Evolutionary conservation across 2,888 invertebrate species (phyloP).

Genomic region (Lissonota sp.): DNA sequence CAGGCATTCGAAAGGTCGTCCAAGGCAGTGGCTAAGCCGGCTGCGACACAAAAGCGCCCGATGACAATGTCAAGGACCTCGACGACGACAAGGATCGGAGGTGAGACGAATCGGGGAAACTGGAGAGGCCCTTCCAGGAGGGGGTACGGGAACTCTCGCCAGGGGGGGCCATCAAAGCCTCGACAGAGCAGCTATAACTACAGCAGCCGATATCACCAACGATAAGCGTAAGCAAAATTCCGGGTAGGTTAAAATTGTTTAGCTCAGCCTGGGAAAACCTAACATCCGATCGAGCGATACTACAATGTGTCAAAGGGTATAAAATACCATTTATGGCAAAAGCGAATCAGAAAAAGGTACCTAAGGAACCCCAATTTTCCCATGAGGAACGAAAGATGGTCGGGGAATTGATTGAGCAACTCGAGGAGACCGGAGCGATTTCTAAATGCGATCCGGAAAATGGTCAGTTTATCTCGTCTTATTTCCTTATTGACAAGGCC

Average conservation of each 20-base stretch:
- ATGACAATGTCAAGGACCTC: not conserved
- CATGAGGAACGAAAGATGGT: not conserved
- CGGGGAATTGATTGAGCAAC: not conserved
- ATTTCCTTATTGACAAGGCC: not conserved
- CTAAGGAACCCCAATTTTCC: conserved; percentile 6
- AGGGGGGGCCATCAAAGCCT: conserved; percentile 22
- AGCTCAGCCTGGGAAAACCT: conserved; percentile 18
- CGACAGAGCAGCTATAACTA: conserved; percentile 6
- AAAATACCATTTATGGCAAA: conserved; percentile 24
- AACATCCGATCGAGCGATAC: conserved; percentile 12
- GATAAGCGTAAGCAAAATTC: conserved; percentile 31
- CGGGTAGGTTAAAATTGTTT: conserved; percentile 32
- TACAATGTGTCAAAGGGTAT: conserved; percentile 29
- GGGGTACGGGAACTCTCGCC: conserved; percentile 13
- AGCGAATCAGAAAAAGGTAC: conserved; percentile 2
- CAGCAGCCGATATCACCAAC: not conserved
- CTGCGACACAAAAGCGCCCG: not conserved
- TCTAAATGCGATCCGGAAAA: not conserved
- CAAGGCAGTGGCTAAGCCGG: conserved; percentile 23
- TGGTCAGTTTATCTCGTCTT: not conserved
- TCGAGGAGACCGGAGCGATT: not conserved
- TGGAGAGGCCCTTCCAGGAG: conserved; percentile 21
- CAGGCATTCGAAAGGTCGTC: conserved; percentile 38
- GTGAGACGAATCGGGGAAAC: conserved; percentile 14
- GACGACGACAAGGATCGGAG: not conserved